Evolutionary conservation across 2,888 invertebrate species (phyloP), one percentile per base, ranked within the genome.

Genomic region (Polyploca ridens): DNA sequence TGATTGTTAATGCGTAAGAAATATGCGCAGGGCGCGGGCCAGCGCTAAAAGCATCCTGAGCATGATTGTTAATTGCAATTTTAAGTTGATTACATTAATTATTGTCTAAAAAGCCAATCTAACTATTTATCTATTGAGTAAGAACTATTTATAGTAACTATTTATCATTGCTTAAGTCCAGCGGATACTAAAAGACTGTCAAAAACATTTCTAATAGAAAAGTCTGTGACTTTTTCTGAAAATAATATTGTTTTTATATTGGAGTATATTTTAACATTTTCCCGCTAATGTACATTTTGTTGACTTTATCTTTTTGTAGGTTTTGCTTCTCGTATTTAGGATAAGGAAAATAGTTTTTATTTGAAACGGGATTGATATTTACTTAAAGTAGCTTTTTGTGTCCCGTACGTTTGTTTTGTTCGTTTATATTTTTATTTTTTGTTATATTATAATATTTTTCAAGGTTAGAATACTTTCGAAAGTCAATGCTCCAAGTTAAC

Each of bases 321-420:
- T 66, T 68, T 58, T 66, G 65, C 38, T 70, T 68, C 65, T 54
- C 54, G 54, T n/a, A 58, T 70, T 77, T 77, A 77, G 76, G 77
- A 75, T 70, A 67, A 75, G 69, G 68, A 69, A 73, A 75, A 72
- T 74, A 74, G 66, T 67, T 61, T n/a, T 68, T 59, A 35, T 59
- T 41, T 62, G 33, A n/a, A 49, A 58, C 57, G 63, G 57, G 49
- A 19, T 62, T 46, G 61, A 35, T 66, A 13, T 33, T 63, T 38
- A 16, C 44, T 58, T 58, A 33, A 61, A 66, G 61, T 63, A 35
- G 33, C 33, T 59, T 62, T 63, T 38, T 58, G 54, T 63, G 11
- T 63, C 16, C 5, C 19, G n/a, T 19, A 19, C 35, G 38, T 61
- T 61, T 60, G 60, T 60, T 61, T 61, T 54, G 54, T 54, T 54